Conservation (phyloP, 1,140 invertebrate species). For the Halictus rubicundus region DNA sequence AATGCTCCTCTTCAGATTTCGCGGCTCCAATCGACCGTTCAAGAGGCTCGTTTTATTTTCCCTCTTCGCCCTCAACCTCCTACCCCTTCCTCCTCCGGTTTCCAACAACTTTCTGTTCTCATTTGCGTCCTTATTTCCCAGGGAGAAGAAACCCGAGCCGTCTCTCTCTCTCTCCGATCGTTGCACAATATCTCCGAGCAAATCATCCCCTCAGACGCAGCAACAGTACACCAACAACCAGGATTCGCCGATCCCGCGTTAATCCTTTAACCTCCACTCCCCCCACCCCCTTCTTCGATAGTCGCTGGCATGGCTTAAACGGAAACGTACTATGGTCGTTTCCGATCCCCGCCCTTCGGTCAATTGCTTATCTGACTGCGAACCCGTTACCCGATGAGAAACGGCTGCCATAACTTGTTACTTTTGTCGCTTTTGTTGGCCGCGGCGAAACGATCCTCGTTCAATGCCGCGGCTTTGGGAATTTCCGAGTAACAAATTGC, state of each 20-base stretch:
- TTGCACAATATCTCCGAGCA: conserved; percentile 18
- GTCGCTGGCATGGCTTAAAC: conserved; percentile 2
- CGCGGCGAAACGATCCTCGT: no score
- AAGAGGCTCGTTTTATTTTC: conserved; percentile 5
- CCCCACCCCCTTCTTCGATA: not conserved
- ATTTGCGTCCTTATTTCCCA: conserved; percentile 34
- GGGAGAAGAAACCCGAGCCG: not conserved
- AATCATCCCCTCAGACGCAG: not conserved
- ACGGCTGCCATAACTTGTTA: not conserved
- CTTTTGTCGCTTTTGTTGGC: no score
- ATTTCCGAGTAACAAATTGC: no score
- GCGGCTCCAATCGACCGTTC: conserved; percentile 11
- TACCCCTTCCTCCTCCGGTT: no score
- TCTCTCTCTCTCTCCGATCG: conserved; percentile 28
- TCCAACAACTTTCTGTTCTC: not conserved
- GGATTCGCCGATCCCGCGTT: conserved; percentile 17
- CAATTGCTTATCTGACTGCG: not conserved
- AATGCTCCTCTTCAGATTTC: not conserved
- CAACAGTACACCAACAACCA: not conserved
- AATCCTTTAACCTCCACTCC: conserved; percentile 18
- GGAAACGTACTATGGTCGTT: conserved; percentile 12
- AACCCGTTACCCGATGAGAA: not conserved
- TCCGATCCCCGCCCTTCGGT: not conserved
- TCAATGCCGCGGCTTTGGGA: no score
- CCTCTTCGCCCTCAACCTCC: no score